Evolutionary conservation across 2,888 invertebrate species (phyloP).

Genomic region (Smittia sp.): DNA sequence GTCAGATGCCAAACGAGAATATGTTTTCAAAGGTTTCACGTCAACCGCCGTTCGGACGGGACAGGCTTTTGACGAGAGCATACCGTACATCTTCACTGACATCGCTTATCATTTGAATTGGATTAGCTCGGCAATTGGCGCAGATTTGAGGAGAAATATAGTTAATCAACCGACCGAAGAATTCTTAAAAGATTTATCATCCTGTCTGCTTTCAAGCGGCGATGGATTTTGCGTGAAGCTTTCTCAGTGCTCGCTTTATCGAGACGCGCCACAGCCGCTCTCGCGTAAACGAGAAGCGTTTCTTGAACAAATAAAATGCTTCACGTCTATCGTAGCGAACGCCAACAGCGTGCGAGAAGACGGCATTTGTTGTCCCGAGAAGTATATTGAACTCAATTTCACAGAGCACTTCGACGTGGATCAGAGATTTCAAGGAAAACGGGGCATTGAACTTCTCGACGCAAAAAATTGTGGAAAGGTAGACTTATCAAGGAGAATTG

Average conservation of each 20-base stretch:
- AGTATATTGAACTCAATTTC: background rate
- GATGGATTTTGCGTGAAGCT: constrained; percentile 1
- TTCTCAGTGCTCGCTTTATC: background rate
- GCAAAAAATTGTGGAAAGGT: constrained; percentile 51
- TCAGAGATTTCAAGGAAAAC: background rate
- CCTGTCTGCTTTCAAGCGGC: background rate
- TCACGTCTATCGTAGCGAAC: background rate
- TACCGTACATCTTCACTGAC: constrained; percentile 32
- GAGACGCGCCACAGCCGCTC: constrained; percentile 21
- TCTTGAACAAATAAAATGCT: background rate
- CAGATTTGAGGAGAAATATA: too few relatives aligned
- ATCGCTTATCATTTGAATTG: constrained; percentile 16
- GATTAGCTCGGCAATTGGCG: constrained; percentile 1
- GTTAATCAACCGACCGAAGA: background rate
- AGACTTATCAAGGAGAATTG: constrained; percentile 50
- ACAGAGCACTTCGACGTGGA: background rate
- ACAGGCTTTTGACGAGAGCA: background rate
- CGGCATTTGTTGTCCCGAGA: constrained; percentile 20
- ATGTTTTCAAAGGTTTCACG: constrained; percentile 26
- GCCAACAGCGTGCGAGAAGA: constrained; percentile 10
- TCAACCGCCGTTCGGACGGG: constrained; percentile 16
- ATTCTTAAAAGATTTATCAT: too few relatives aligned
- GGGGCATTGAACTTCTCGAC: background rate
- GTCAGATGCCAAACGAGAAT: background rate
- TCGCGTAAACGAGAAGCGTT: background rate